Conservation (phyloP, 2,888 invertebrate genomes). For the Lumbricus terrestris region DNA sequence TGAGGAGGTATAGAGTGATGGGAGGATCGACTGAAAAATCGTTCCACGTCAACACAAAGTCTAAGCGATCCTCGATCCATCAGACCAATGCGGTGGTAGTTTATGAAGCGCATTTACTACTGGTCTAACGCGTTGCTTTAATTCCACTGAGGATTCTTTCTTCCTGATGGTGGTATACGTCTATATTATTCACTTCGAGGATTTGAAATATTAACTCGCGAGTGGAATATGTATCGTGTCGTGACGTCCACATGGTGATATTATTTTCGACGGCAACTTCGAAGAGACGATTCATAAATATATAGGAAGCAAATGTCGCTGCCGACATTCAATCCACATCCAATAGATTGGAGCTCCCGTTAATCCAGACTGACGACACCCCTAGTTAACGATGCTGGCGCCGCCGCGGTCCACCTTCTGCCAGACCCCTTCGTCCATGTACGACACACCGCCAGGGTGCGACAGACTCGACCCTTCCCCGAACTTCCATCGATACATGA, state of each 20-base stretch:
- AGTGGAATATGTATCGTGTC: background rate
- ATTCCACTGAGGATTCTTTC: background rate
- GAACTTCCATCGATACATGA: background rate
- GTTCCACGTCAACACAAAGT: background rate
- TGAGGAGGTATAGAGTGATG: background rate
- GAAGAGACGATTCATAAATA: too few relatives aligned
- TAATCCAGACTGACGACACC: background rate
- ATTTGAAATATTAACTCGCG: background rate
- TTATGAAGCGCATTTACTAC: background rate
- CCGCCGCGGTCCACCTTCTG: background rate
- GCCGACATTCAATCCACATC: too few relatives aligned
- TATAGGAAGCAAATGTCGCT: too few relatives aligned
- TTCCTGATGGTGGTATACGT: background rate
- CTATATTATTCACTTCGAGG: background rate
- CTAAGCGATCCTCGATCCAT: background rate
- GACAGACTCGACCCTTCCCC: background rate
- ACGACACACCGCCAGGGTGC: background rate
- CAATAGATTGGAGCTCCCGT: background rate
- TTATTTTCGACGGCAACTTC: background rate
- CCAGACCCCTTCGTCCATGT: background rate
- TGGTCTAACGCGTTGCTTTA: background rate
- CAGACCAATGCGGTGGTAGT: background rate
- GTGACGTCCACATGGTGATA: background rate
- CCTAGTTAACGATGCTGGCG: background rate
- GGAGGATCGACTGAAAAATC: background rate